These are phyloP conservation scores for Heterodera carotae DNA, from an alignment of 1,140 invertebrate species.

Conservation along the genomic window DNA sequence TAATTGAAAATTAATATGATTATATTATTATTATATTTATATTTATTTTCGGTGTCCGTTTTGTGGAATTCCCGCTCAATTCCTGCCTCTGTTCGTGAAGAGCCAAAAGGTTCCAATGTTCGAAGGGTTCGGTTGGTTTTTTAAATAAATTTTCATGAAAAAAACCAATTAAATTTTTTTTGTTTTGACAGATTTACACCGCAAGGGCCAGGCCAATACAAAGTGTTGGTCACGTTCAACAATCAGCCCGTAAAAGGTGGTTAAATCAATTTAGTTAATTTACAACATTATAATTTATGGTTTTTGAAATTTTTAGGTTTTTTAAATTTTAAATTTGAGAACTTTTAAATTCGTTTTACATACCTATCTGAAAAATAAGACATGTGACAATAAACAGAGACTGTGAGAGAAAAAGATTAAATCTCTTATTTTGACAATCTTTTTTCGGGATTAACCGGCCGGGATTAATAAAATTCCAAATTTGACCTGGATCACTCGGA, in stretches of 20 bases:
- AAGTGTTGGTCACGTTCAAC: conserved; percentile 90
- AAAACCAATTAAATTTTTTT: not conserved
- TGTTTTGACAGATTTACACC: conserved; percentile 82
- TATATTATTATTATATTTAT: too few species aligned
- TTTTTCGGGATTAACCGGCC: too few species aligned
- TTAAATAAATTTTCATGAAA: not conserved
- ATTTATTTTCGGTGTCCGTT: conserved; percentile 73
- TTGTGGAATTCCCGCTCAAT: conserved; percentile 75
- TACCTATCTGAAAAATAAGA: too few species aligned
- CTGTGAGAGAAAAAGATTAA: too few species aligned
- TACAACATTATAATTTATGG: not conserved
- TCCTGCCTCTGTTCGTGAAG: conserved; percentile 80
- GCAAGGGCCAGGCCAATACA: conserved; percentile 83
- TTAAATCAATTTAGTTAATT: not conserved
- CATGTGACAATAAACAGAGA: too few species aligned
- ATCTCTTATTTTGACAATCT: too few species aligned
- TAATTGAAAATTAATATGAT: too few species aligned
- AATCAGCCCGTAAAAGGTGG: conserved; percentile 82
- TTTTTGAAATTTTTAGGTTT: not conserved
- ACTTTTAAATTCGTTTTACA: not conserved
- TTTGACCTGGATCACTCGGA: too few species aligned
- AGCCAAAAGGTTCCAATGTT: conserved; percentile 69
- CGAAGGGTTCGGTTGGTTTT: not conserved
- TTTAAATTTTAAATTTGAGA: not conserved
- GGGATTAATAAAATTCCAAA: too few species aligned